Evolutionary conservation across 2,113 vertebrate genomes (phyloP), one percentile per base, ranked within the genome.

Genomic region (Tychaedon coryphoeus): DNA sequence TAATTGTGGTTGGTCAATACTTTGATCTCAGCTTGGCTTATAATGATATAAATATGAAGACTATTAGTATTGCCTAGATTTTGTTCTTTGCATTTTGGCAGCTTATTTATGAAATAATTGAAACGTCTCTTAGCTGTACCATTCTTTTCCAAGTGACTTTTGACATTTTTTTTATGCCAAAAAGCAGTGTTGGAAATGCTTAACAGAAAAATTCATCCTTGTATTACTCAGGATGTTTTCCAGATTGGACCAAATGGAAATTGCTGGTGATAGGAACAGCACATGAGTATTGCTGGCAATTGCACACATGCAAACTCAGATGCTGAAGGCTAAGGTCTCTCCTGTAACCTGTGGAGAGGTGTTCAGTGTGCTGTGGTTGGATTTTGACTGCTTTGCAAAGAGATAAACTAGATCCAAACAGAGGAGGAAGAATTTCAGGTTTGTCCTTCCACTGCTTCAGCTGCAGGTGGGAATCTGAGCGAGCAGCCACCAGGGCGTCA

Each of bases 151-250:
- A 96, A 96, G 77, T 94, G 91, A 74, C 90, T 94, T 96, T 17
- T 92, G 86, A 91, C 76, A 69, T 92, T 95, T 83, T 85, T 95
- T 91, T 92, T 82, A 92, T 95, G 93, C 92, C 76, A 71, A 94
- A 88, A 83, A 57, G n/a, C 50, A 95, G 61, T 10, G 2, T 75
- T 98, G 97, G 97, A 98, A 98, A 98, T 82, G 94, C 26, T 97
- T 96, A 94, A 96, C 67, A 95, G 94, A 95, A 95, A 94, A 75
- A 92, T 88, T 96, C 90, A 88, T 70, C 75, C 70, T 88, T 31
- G n/a, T 92, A 70, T 97, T 96, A 96, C 93, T 97, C 95, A 90
- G 65, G 90, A 93, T 96, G 91, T 97, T 97, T 97, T 97, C 96
- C 97, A 96, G 92, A 87, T 88, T 87, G 82, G 64, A 57, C 86